phyloP scores from a whole-genome alignment of 2,113 vertebrate genomes.

The Ailuropoda melanoleuca region DNA sequence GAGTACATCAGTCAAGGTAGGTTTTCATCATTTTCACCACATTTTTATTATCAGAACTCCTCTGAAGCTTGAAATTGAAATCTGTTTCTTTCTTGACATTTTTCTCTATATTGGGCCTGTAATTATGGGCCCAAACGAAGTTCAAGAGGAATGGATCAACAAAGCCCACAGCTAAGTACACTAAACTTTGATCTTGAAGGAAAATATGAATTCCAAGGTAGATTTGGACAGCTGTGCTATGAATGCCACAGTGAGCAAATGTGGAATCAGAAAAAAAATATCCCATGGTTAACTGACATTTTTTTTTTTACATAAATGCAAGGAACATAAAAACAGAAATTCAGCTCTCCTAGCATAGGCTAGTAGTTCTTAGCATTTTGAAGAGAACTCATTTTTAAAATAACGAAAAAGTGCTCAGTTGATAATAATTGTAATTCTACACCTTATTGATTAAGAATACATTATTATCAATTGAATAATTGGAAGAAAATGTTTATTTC shows the following conservation, averaged over 20 bases:
- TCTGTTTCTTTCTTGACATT: slow-evolving; percentile 74
- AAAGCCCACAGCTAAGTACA: slow-evolving; percentile 74
- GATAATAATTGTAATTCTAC: neutral
- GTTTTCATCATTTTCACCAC: slow-evolving; percentile 70
- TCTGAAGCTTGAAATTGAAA: slow-evolving; percentile 79
- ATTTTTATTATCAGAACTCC: slow-evolving; percentile 74
- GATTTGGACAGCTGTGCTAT: slow-evolving; percentile 70
- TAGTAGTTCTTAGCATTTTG: neutral
- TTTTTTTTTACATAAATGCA: slow-evolving; percentile 12
- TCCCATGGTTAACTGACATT: slow-evolving; percentile 2
- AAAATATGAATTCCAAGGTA: slow-evolving; percentile 72
- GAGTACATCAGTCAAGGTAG: slow-evolving; percentile 57
- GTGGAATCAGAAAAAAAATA: slow-evolving; percentile 38
- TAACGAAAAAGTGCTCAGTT: neutral
- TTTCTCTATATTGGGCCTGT: slow-evolving; percentile 73
- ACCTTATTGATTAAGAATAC: neutral
- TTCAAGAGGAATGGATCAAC: slow-evolving; percentile 70
- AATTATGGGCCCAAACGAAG: slow-evolving; percentile 73
- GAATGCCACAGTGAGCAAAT: slow-evolving; percentile 56
- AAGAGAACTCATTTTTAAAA: slow-evolving; percentile 30
- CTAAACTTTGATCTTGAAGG: slow-evolving; percentile 73
- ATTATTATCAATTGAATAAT: neutral
- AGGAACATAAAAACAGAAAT: slow-evolving; percentile 31
- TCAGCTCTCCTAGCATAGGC: neutral
- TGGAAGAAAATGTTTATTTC: neutral